A percentile compares a stretch with the other conserved stretches of the same genome.
Conservation (phyloP, 2,797 vertebrate species). For the Neosilurus hyrtlii region DNA sequence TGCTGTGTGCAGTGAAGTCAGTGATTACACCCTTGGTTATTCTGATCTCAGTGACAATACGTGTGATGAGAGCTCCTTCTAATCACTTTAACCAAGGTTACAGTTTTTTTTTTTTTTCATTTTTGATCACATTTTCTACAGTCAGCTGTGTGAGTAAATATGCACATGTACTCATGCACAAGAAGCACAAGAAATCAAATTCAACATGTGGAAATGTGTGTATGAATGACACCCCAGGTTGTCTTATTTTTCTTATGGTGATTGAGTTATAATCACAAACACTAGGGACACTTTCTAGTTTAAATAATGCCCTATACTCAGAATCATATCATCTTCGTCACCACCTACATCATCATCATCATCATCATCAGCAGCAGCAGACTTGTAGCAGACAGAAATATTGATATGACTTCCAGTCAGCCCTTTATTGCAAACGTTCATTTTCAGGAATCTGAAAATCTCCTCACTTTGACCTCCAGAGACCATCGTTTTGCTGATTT, state of each 20-base stretch:
- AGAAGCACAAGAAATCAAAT: neutral
- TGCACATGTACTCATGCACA: neutral
- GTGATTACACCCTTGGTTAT: neutral
- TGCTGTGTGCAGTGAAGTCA: neutral
- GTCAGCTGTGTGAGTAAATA: neutral
- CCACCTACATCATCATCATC: neutral
- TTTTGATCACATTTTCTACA: neutral
- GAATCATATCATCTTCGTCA: neutral
- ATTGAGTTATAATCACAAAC: neutral
- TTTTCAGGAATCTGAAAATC: conserved; percentile 45
- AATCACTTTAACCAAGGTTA: neutral
- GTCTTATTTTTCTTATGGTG: neutral
- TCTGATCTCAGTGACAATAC: neutral
- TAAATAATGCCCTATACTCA: neutral
- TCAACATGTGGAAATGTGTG: neutral
- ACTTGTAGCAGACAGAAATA: conserved; percentile 28
- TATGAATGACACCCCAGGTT: neutral
- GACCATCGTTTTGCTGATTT: conserved; percentile 65
- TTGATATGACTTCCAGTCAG: conserved; percentile 38
- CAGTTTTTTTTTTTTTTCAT: neutral
- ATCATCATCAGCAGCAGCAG: neutral
- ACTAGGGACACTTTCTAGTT: neutral
- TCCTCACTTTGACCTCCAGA: conserved; percentile 52
- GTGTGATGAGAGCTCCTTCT: neutral
- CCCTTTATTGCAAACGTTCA: conserved; percentile 33